Percentiles rank a stretch among this genome's conserved stretches.
Evolutionary conservation across 2,113 vertebrate genomes (phyloP).

Genomic region (Urocolius indicus): DNA sequence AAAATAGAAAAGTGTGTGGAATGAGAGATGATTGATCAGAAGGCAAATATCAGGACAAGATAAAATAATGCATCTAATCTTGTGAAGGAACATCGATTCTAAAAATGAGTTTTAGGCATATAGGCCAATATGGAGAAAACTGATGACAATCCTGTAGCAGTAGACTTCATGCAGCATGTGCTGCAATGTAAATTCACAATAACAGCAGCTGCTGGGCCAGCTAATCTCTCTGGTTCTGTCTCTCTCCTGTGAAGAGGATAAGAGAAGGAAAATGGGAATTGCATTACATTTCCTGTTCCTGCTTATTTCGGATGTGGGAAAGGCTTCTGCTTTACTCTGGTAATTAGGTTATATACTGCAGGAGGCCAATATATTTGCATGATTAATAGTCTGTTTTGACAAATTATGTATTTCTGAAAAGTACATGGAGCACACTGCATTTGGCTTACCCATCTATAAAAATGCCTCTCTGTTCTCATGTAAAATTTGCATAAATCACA

Average conservation of each 20-base stretch:
- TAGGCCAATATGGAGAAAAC: background rate
- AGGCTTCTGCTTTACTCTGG: background rate
- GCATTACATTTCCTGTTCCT: background rate
- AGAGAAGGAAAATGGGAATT: background rate
- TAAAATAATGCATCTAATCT: background rate
- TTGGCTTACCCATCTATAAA: background rate
- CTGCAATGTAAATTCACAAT: background rate
- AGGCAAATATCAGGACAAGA: background rate
- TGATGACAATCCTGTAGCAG: background rate
- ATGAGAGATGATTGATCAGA: background rate
- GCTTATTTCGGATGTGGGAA: background rate
- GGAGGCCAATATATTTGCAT: background rate
- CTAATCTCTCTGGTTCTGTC: background rate
- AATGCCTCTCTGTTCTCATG: background rate
- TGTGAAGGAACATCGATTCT: fast-evolving
- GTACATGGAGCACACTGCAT: background rate
- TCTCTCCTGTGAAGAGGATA: background rate
- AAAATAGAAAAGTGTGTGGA: background rate
- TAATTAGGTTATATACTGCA: slow-evolving; percentile 5
- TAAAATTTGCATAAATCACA: slow-evolving; percentile 27
- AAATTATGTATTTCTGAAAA: background rate
- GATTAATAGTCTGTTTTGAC: background rate
- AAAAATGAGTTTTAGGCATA: background rate
- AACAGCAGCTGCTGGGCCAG: background rate
- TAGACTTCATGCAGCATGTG: background rate